A percentile compares a stretch with the other conserved stretches of the same genome.
Evolutionary conservation across 2,113 vertebrate species (phyloP).

Genomic region (Apodemus speciosus): DNA sequence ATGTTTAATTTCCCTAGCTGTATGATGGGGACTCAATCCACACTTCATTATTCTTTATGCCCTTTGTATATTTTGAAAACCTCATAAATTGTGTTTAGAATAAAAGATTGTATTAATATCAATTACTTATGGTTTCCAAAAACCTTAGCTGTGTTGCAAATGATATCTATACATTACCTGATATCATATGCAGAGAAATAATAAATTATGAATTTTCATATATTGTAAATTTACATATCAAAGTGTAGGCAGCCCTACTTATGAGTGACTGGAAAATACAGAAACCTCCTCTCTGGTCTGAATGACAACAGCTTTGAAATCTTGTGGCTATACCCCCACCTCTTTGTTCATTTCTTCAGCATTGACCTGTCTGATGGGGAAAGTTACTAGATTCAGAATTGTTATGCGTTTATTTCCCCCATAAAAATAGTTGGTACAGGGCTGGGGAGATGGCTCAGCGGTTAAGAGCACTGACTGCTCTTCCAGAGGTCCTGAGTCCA

Average conservation of each 20-base stretch:
- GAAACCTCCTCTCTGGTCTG: not conserved
- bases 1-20: not conserved
- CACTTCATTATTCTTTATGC: not conserved
- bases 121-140: not conserved
- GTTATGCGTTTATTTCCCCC: not conserved
- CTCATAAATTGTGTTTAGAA: not conserved
- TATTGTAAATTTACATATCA: not conserved
- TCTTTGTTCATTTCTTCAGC: not conserved
- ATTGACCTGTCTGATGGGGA: not conserved
- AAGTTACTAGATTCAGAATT: not conserved
- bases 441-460: too few relatives aligned
- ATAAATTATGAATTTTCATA: constrained; percentile 5
- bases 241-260: not conserved
- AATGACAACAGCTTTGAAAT: constrained; percentile 31
- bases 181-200: not conserved
- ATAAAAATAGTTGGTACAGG: not conserved
- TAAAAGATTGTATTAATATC: not conserved
- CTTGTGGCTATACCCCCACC: not conserved
- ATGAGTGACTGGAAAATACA: constrained; percentile 18
- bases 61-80: constrained; percentile 5
- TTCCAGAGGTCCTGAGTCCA: too few relatives aligned
- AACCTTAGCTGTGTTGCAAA: not conserved
- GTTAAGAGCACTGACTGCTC: too few relatives aligned
- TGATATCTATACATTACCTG: not conserved
- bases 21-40: not conserved